Base-by-base conservation (phyloP, 1,140 invertebrate species). In the Drosophila saltans region DNA sequence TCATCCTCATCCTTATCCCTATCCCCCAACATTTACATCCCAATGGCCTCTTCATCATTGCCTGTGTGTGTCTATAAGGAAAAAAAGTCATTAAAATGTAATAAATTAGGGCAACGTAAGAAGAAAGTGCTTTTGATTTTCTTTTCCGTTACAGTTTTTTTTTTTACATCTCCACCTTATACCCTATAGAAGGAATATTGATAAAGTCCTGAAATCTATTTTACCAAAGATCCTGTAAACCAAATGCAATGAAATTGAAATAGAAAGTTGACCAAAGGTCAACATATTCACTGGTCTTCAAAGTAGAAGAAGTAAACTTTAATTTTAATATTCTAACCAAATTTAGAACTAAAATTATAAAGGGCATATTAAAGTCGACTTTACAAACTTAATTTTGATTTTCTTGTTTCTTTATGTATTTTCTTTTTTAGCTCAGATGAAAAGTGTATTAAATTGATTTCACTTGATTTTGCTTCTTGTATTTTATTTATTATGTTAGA, bases 81-180 rank as follows among this genome's bases (percentile, higher is more conserved):
- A 85, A 85, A 85, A 86, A 86, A 86, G 78, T 86, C 82, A 86
- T 86, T 86, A 85, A 86, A 86, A 85, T 79, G 78, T 81, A 86
- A 86, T 86, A 86, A 86, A 86, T 86, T 86, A 85, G 81, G 81
- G 81, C 81, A 75, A 48, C 66, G 70, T 24, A 58, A 68, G 71
- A 75, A 72, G 77, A 28, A 24, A n/a, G 30, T 33, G 28, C 41
- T 10, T 24, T 21, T 8, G 40, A 24, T 41, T 33, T 5, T 24
- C 41, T 1, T 28, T 43, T 52, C 24, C 16, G 21, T 9, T 52
- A 2, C 28, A 36, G 3, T 36, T 7, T 7, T 36, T 36, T 36
- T 36, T 36, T 36, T 30, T 4, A 2, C 33, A 5, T 36, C 6
- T 36, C 33, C 28, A 4, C 2, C 0, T 3, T 6, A 36, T 36